Evolutionary conservation across 2,888 invertebrate species (phyloP), one percentile per base, ranked within the genome.

Genomic region (Stenurella melanura): DNA sequence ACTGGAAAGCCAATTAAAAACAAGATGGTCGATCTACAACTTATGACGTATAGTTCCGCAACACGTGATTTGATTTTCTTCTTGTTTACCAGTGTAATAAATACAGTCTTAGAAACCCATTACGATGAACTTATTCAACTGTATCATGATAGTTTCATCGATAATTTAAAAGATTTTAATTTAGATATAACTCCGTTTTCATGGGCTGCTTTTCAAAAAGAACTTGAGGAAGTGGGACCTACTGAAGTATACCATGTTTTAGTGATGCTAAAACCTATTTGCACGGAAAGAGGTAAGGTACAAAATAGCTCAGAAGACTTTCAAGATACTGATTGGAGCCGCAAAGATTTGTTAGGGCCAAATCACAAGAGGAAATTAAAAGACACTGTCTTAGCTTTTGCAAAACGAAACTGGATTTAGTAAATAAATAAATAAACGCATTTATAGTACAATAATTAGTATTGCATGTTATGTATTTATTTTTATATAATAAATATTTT

Each of bases 11-110:
- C 91, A 0, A 84, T 88, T 0, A 89, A 90, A 76, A 85, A 92
- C 3, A 93, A 92, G 87, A 90, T 93, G 61, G 89, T 93, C 0
- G 93, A 93, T 82, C 91, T 93, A 76, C 93, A 93, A 86, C 89
- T 92, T 34, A 91, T 92, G 58, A 85, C 90, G 15, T 92, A 91
- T 75, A 88, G 90, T 54, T 92, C 91, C 5, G 88, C 92, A 4
- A 82, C 90, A 0, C 90, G 91, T 21, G 93, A 93, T 84, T 82
- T 93, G 15, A 84, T 91, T 0, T 93, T 93, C 79, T 90, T 92
- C 69, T 76, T 93, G 9, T 90, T 91, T 50, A 90, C 92, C 0
- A 93, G 93, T 79, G 89, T 92, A 1, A 87, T 89, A 1, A 87
- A 89, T 10, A 82, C 85, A 0, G 88, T 91, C 0, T 83, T 91